A percentile compares a stretch with the other conserved stretches of the same genome.
Evolutionary conservation across 2,797 vertebrate species (phyloP).

Genomic region (Myotis pilosus): DNA sequence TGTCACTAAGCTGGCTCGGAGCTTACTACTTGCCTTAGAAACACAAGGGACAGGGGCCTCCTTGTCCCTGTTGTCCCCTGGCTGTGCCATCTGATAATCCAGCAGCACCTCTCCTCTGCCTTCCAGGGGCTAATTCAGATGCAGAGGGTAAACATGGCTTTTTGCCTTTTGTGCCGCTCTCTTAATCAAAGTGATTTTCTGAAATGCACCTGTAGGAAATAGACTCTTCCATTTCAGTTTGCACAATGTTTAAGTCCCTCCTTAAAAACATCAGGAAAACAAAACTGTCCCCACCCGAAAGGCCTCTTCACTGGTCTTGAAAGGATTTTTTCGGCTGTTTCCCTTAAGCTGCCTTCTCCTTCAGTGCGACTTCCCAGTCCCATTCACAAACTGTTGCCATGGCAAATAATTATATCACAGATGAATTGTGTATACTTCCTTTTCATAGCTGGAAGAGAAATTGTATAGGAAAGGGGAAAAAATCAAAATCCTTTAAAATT

Average conservation of each 20-base stretch:
- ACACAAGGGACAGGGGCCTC: not conserved
- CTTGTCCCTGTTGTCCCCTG: not conserved
- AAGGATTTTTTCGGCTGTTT: conserved; percentile 79
- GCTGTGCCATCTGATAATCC: not conserved
- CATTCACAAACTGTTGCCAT: conserved; percentile 88
- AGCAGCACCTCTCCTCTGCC: conserved; percentile 36
- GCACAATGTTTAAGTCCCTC: conserved; percentile 59
- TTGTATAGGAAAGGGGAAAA: conserved; percentile 78
- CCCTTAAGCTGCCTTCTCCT: conserved; percentile 84
- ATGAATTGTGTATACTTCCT: conserved; percentile 84
- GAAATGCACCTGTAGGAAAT: conserved; percentile 49
- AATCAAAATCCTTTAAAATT: conserved; percentile 85
- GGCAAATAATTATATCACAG: conserved; percentile 88
- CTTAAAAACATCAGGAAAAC: conserved; percentile 72
- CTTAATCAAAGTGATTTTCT: conserved; percentile 70
- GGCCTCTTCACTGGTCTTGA: conserved; percentile 76
- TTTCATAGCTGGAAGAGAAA: conserved; percentile 84
- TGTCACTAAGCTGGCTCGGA: not conserved
- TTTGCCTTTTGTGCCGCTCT: conserved; percentile 62
- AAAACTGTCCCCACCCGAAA: conserved; percentile 78
- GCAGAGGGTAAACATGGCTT: conserved; percentile 28
- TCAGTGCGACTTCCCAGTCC: conserved; percentile 84
- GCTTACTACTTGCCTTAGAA: conserved; percentile 42
- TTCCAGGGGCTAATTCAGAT: conserved; percentile 47
- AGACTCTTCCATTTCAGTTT: conserved; percentile 70